Evolutionary conservation across 2,888 invertebrate genomes (phyloP).

Genomic region (Chydorus sphaericus): DNA sequence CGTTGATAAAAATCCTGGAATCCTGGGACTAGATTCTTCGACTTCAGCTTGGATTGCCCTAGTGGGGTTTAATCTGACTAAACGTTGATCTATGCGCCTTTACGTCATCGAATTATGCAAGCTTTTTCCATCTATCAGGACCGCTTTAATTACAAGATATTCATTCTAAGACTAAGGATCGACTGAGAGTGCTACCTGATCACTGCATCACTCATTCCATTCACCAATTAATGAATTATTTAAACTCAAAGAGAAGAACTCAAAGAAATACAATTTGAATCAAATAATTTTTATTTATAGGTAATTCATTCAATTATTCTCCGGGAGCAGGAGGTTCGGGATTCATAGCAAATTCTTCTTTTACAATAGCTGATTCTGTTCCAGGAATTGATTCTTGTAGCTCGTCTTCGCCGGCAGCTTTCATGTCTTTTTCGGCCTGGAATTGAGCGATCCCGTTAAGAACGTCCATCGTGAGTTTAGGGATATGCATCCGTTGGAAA

Average conservation of each 20-base stretch:
- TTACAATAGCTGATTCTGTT: constrained; percentile 14
- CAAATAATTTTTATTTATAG: too few relatives aligned
- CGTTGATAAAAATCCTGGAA: too few relatives aligned
- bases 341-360: background rate
- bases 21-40: background rate
- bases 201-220: background rate
- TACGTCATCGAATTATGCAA: background rate
- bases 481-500: constrained; percentile 52
- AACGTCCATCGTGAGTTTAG: constrained; percentile 48
- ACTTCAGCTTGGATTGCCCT: background rate
- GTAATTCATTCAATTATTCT: background rate
- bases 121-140: background rate
- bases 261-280: too few relatives aligned
- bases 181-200: too few relatives aligned
- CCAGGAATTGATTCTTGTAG: constrained; percentile 15
- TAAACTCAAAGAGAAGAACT: too few relatives aligned
- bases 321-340: constrained; percentile 9
- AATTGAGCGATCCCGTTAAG: constrained; percentile 27
- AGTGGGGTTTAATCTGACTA: too few relatives aligned
- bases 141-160: background rate
- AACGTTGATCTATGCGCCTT: background rate
- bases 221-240: too few relatives aligned
- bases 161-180: too few relatives aligned
- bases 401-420: too few relatives aligned
- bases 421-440: constrained; percentile 3